Conservation (phyloP, 2,888 invertebrate genomes). For the Cryptosula pallasiana region DNA sequence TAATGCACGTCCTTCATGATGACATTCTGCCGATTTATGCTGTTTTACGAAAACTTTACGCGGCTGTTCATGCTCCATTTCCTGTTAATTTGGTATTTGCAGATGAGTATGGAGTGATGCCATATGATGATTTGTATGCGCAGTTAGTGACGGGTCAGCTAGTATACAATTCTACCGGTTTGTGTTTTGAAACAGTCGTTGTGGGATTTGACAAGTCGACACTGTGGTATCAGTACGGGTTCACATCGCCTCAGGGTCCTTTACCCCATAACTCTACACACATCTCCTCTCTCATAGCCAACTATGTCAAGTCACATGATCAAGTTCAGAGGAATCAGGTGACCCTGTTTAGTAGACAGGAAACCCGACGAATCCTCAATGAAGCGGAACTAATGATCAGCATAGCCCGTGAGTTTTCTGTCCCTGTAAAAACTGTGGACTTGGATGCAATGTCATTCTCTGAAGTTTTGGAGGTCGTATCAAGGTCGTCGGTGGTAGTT, state of each 20-base stretch:
- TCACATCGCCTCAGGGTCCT: slow-evolving; percentile 53
- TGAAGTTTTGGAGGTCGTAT: slow-evolving; percentile 40
- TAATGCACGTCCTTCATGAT: slow-evolving; percentile 59
- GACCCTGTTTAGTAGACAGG: slow-evolving; percentile 46
- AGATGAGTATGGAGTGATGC: slow-evolving; percentile 41
- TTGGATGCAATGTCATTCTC: slow-evolving; percentile 38
- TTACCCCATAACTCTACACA: slow-evolving; percentile 29
- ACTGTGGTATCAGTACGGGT: slow-evolving; percentile 58
- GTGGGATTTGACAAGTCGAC: slow-evolving; percentile 52
- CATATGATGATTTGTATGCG: slow-evolving; percentile 46
- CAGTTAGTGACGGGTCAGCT: slow-evolving; percentile 37
- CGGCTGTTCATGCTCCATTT: slow-evolving; percentile 24
- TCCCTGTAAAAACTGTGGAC: slow-evolving; percentile 40
- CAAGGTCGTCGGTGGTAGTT: slow-evolving; percentile 41
- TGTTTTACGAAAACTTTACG: slow-evolving; percentile 43
- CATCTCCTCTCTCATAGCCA: neutral
- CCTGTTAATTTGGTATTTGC: slow-evolving; percentile 41
- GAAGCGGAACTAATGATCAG: slow-evolving; percentile 48
- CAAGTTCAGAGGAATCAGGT: slow-evolving; percentile 25
- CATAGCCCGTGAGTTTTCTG: slow-evolving; percentile 33
- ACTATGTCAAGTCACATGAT: no score
- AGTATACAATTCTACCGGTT: slow-evolving; percentile 28
- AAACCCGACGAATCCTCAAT: slow-evolving; percentile 55
- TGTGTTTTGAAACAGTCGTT: slow-evolving; percentile 51
- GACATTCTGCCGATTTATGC: slow-evolving; percentile 55